These are phyloP conservation scores for Sphaeramia orbicularis DNA, from an alignment of 2,797 vertebrate species.

Conservation along the genomic window DNA sequence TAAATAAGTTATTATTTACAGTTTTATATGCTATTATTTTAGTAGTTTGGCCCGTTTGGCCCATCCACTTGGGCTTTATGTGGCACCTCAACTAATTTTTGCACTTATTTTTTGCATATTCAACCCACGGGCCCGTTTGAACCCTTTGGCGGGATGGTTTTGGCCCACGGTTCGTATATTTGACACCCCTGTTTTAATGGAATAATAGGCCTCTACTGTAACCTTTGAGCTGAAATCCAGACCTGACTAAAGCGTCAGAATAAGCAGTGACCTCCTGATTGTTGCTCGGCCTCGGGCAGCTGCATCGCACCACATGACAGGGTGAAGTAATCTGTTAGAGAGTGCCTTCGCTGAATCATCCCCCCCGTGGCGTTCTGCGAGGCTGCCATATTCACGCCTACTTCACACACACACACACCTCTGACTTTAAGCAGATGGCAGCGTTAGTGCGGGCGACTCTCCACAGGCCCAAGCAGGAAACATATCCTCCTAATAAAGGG, in stretches of 20 bases:
- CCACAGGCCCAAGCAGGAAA: constrained; percentile 34
- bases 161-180: too few species aligned
- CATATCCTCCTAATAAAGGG: constrained; percentile 12
- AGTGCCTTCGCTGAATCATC: constrained; percentile 46
- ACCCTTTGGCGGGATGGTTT: too few species aligned
- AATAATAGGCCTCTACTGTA: not conserved
- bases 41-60: too few species aligned
- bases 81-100: too few species aligned
- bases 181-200: not conserved
- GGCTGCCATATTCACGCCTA: constrained; percentile 46
- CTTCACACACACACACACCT: constrained; percentile 18
- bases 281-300: constrained; percentile 20
- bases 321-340: constrained; percentile 36
- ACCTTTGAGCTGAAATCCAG: not conserved
- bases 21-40: too few species aligned
- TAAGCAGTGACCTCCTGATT: not conserved
- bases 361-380: constrained; percentile 28
- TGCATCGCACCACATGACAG: constrained; percentile 15
- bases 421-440: constrained; percentile 64
- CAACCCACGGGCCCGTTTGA: too few species aligned
- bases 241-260: not conserved
- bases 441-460: constrained; percentile 18
- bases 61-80: too few species aligned
- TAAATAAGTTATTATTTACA: too few species aligned
- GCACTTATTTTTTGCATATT: too few species aligned